These are phyloP conservation scores for Teleopsis dalmanni DNA, from an alignment of 1,140 invertebrate species.

Conservation along the genomic window DNA sequence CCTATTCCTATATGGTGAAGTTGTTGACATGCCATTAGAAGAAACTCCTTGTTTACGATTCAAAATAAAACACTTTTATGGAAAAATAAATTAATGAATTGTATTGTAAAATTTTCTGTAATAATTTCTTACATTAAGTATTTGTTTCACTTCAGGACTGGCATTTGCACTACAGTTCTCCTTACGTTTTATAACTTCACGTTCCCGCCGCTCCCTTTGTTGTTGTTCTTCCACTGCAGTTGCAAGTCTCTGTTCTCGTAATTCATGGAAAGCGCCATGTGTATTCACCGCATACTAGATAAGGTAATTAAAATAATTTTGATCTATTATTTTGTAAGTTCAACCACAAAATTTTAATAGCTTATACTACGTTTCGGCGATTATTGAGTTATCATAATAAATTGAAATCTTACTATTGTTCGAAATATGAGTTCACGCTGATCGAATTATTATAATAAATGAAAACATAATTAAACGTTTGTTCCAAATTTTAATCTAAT, in stretches of 20 bases:
- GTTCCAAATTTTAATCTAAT: too few species aligned
- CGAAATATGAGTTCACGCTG: too few species aligned
- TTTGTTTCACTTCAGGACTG: conserved; percentile 92
- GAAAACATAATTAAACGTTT: too few species aligned
- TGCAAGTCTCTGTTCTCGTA: conserved; percentile 74
- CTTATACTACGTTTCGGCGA: conserved; percentile 8
- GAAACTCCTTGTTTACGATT: conserved; percentile 80
- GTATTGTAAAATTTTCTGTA: neutral
- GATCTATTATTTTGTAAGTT: conserved; percentile 18
- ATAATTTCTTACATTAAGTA: conserved; percentile 61
- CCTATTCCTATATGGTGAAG: conserved; percentile 73
- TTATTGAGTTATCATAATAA: conserved; percentile 8
- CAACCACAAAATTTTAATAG: conserved; percentile 2
- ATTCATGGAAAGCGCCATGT: conserved; percentile 55
- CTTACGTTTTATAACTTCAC: conserved; percentile 70
- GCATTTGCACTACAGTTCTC: conserved; percentile 93
- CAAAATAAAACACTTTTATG: conserved; percentile 74
- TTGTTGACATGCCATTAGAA: conserved; percentile 60
- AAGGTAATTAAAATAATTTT: conserved; percentile 30
- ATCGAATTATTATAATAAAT: too few species aligned
- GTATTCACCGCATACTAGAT: conserved; percentile 44
- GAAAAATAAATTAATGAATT: conserved; percentile 15
- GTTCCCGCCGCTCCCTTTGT: conserved; percentile 56
- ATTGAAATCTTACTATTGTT: conserved; percentile 4
- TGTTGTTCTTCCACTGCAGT: conserved; percentile 48